Conservation (phyloP, 2,113 vertebrate species). For the Andinoacara biseriatus region DNA sequence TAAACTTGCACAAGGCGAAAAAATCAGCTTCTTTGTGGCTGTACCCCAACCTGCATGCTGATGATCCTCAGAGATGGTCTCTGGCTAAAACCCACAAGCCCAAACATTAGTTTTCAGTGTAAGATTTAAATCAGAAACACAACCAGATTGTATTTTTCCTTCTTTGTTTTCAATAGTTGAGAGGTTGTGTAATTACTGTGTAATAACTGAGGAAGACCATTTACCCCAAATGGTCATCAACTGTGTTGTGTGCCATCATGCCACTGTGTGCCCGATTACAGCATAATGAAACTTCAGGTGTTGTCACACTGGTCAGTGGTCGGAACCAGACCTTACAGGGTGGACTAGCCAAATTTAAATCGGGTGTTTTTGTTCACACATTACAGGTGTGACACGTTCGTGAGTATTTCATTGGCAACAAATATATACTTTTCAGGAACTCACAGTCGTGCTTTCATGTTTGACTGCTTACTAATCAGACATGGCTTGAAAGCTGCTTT, state of each 20-base stretch:
- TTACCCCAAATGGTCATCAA: too few species aligned
- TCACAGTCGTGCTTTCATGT: background rate
- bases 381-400: background rate
- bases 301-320: background rate
- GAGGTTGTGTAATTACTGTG: background rate
- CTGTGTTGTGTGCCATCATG: background rate
- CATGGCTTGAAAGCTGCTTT: background rate
- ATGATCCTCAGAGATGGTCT: too few species aligned
- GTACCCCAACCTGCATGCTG: background rate
- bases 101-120: too few species aligned
- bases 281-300: background rate
- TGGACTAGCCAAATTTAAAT: background rate
- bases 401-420: background rate
- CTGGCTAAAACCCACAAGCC: too few species aligned
- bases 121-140: too few species aligned
- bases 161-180: too few species aligned
- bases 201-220: too few species aligned
- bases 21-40: background rate
- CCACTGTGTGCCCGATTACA: background rate
- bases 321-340: background rate
- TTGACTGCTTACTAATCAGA: background rate
- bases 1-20: background rate
- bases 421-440: background rate
- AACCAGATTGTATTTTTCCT: too few species aligned
- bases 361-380: too few species aligned